Conservation (phyloP, 2,888 invertebrate genomes). For the Coremacera marginata region DNA sequence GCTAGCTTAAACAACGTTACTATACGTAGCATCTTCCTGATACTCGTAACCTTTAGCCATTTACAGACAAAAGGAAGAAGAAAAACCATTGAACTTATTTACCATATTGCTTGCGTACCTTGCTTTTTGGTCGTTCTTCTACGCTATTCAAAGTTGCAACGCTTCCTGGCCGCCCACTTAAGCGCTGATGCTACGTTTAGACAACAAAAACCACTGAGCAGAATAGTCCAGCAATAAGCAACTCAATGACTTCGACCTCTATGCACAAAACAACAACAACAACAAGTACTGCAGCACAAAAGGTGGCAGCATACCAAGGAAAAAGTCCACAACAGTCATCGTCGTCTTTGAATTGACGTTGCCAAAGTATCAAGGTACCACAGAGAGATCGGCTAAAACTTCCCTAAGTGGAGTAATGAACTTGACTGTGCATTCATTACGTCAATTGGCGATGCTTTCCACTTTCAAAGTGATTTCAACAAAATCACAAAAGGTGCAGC, state of each 20-base stretch:
- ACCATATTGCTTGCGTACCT: background rate
- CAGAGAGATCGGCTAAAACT: background rate
- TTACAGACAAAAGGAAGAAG: background rate
- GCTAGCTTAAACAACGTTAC: no score
- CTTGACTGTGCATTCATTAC: conserved; percentile 37
- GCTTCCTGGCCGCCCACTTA: conserved; percentile 23
- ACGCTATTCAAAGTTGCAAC: background rate
- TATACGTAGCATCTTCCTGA: no score
- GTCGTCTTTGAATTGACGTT: background rate
- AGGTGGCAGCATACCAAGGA: background rate
- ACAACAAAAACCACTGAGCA: background rate
- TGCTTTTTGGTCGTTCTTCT: no score
- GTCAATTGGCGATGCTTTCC: conserved; percentile 20
- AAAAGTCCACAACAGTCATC: background rate
- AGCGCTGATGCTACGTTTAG: background rate
- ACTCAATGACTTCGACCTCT: background rate
- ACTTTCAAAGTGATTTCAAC: conserved; percentile 10
- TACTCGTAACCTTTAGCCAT: background rate
- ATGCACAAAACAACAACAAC: background rate
- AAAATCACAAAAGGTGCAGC: conserved; percentile 13
- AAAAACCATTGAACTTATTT: conserved; percentile 10
- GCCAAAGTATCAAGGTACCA: background rate
- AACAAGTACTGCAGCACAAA: background rate
- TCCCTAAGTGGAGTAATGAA: conserved; percentile 37
- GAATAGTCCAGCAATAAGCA: background rate